Evolutionary conservation across 2,113 vertebrate species (phyloP).

Genomic region (Ornithorhynchus anatinus): DNA sequence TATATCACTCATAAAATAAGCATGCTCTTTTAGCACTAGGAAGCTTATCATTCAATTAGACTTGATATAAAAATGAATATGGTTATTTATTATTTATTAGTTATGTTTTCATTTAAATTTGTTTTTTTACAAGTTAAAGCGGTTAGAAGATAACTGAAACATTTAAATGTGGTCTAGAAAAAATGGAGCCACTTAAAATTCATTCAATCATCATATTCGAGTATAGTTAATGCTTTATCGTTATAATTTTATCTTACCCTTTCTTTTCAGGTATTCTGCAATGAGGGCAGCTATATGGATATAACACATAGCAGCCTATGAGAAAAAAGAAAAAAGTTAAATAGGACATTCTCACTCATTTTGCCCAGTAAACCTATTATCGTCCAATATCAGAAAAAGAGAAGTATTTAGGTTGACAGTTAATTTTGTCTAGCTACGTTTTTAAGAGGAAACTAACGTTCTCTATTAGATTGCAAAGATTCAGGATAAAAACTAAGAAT

Average conservation of each 20-base stretch:
- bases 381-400: no score
- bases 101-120: background rate
- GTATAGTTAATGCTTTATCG: background rate
- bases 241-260: constrained; percentile 76
- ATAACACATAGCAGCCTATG: constrained; percentile 97
- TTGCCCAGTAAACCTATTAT: no score
- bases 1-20: constrained; percentile 31
- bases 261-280: constrained; percentile 95
- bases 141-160: constrained; percentile 25
- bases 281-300: constrained; percentile 97
- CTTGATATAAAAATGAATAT: constrained; percentile 13
- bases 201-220: no score
- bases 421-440: no score
- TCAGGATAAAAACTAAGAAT: no score
- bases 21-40: constrained; percentile 37
- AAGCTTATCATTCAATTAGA: constrained; percentile 32
- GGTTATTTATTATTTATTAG: background rate
- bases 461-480: no score
- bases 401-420: no score
- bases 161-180: background rate
- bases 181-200: background rate
- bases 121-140: background rate
- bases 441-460: no score
- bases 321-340: background rate
- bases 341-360: no score